Base-by-base conservation (phyloP, 2,797 vertebrate genomes). In the Numenius phaeopus region DNA sequence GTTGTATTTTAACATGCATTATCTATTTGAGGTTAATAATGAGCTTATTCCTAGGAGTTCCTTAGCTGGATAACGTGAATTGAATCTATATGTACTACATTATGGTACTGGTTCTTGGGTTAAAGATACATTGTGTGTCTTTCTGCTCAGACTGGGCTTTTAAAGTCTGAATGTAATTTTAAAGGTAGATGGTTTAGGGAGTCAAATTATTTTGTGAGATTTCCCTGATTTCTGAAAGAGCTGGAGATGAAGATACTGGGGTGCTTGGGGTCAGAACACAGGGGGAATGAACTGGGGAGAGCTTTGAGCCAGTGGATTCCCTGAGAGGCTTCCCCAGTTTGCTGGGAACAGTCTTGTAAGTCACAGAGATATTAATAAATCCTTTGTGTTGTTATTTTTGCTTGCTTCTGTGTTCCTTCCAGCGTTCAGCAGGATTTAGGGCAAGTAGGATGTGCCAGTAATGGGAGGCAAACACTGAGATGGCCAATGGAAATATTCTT, bases 401-500 rank as follows among this genome's bases (percentile, higher is more conserved):
- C 84, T 93, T 77, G 55, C 66, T 92, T 95, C 77, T 95, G 50
- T 82, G 65, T 73, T 87, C 62, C 78, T 91, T 89, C 54, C 89
- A 94, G 79, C 32, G 20, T 94, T 83, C 64, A 2, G 50, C 78
- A 78, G 79, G 82, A 92, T 95, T 85, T 87, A 94, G 92, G 87
- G 78, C 78, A 90, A 90, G 75, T 61, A 92, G 79, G 69, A 86
- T 67, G 75, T 92, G 90, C 69, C 90, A 96, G 64, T 83, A 93
- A 75, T 62, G 66, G 55, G 84, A 96, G 72, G 80, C 76, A 96
- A 96, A 89, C 65, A 79, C 66, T 81, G 87, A 88, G 84, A 86
- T 89, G 90, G 70, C 89, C 90, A 94, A 67, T 92, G 73, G 92
- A 94, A 96, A 94, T 83, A 69, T 49, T 78, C 93, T 87, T 85